These are phyloP conservation scores for Xylocopa sonorina DNA, from an alignment of 1,140 invertebrate species.

Conservation along the genomic window DNA sequence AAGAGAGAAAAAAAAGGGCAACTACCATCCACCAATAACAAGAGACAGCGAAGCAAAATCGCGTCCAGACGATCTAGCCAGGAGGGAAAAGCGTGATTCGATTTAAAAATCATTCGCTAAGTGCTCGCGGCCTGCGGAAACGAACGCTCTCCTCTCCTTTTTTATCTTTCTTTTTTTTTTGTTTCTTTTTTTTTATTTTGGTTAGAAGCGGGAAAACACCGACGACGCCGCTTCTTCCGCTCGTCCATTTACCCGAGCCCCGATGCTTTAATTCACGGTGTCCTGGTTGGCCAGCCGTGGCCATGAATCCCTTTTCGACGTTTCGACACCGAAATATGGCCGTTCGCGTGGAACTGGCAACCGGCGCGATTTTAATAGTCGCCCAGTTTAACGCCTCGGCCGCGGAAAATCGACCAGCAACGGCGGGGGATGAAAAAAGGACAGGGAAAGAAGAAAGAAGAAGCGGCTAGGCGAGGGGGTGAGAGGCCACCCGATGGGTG, in stretches of 20 bases:
- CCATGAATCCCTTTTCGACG: conserved; percentile 65
- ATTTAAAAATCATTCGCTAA: conserved; percentile 78
- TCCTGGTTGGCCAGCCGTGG: conserved; percentile 40
- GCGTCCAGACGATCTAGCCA: background rate
- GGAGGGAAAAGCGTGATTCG: conserved; percentile 65
- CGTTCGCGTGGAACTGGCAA: conserved; percentile 51
- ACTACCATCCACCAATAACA: too few species aligned
- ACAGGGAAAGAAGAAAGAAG: background rate
- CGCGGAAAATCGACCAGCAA: conserved; percentile 11
- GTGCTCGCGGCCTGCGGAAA: conserved; percentile 60
- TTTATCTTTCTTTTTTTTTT: too few species aligned
- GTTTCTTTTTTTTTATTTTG: conserved; percentile 14
- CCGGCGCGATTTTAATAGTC: conserved; percentile 54
- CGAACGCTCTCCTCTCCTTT: conserved; percentile 26
- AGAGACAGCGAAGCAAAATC: background rate
- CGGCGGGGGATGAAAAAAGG: background rate
- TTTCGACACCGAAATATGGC: conserved; percentile 65
- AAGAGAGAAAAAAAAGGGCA: too few species aligned
- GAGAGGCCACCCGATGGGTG: background rate
- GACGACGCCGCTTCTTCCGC: conserved; percentile 41
- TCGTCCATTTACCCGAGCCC: conserved; percentile 53
- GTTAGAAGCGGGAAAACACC: conserved; percentile 51
- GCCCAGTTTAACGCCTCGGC: conserved; percentile 37
- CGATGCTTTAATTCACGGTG: conserved; percentile 62
- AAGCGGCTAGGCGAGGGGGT: too few species aligned